A percentile compares a stretch with the other conserved stretches of the same genome.
These are phyloP conservation scores for Ctenodactylus gundi DNA, from an alignment of 2,113 vertebrate species.

Conservation along the genomic window DNA sequence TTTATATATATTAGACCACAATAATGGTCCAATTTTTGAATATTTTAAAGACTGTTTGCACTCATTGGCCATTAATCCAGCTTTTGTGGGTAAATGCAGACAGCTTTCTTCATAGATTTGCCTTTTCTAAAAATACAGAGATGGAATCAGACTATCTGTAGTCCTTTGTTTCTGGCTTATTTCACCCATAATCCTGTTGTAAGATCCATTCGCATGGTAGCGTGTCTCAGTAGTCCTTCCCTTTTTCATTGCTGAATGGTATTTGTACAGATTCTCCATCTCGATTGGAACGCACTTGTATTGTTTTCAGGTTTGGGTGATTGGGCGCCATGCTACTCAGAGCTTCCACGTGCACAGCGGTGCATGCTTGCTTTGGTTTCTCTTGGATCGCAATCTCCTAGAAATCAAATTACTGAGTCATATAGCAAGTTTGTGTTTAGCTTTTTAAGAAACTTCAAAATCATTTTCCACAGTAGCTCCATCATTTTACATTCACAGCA, in stretches of 20 bases:
- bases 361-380: neutral
- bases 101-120: neutral
- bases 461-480: neutral
- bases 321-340: neutral
- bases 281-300: neutral
- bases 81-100: neutral
- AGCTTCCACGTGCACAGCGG: neutral
- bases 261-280: neutral
- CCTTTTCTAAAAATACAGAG: neutral
- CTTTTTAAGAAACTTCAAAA: neutral
- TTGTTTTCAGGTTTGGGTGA: neutral
- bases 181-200: neutral
- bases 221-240: neutral
- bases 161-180: neutral
- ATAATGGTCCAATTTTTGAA: neutral
- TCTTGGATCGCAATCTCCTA: too few species aligned
- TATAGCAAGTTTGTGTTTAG: neutral
- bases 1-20: neutral
- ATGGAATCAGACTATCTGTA: neutral
- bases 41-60: neutral
- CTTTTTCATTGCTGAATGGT: neutral
- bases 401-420: too few species aligned
- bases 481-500: neutral
- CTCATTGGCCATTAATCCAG: neutral
- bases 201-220: neutral